These are phyloP conservation scores for Syngnathus scovelli DNA, from an alignment of 2,113 vertebrate species.

Conservation along the genomic window DNA sequence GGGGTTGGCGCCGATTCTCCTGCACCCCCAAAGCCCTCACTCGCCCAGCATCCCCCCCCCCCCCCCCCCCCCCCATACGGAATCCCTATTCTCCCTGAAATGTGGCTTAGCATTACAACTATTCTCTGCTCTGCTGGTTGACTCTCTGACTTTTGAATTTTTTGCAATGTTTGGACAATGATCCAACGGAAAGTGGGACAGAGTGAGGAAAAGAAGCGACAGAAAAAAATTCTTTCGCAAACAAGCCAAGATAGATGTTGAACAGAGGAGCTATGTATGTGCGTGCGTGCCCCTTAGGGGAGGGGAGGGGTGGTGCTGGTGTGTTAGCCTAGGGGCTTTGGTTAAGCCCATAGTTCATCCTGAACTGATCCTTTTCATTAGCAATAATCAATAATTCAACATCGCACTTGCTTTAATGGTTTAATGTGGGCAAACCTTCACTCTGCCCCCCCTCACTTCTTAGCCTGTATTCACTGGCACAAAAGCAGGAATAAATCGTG, in stretches of 20 bases:
- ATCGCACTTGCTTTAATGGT: slow-evolving; percentile 58
- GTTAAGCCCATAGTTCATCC: slow-evolving; percentile 65
- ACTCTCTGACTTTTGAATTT: slow-evolving; percentile 17
- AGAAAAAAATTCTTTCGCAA: slow-evolving; percentile 1
- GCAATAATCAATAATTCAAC: slow-evolving; percentile 69
- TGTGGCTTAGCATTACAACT: slow-evolving; percentile 9
- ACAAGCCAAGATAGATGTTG: slow-evolving; percentile 36
- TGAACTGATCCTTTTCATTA: slow-evolving; percentile 72
- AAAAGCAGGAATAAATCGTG: slow-evolving; percentile 34
- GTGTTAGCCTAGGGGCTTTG: slow-evolving; percentile 46
- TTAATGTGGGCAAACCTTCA: slow-evolving; percentile 53
- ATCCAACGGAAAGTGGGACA: slow-evolving; percentile 13
- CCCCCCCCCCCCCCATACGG: no score
- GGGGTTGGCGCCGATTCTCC: slow-evolving; percentile 59
- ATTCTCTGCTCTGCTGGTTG: slow-evolving; percentile 24
- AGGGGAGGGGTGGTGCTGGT: slow-evolving; percentile 10
- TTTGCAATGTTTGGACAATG: slow-evolving; percentile 1
- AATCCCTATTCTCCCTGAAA: slow-evolving; percentile 48
- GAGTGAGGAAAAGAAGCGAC: background rate
- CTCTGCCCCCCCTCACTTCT: slow-evolving; percentile 17
- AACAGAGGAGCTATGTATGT: slow-evolving; percentile 16
- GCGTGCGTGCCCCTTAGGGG: slow-evolving; percentile 9
- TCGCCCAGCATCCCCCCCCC: background rate
- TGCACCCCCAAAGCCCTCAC: slow-evolving; percentile 27
- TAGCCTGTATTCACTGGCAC: slow-evolving; percentile 28